A percentile compares a stretch with the other conserved stretches of the same genome.
phyloP scores from a whole-genome alignment of 2,113 vertebrate genomes.

The Apeltes quadracus region DNA sequence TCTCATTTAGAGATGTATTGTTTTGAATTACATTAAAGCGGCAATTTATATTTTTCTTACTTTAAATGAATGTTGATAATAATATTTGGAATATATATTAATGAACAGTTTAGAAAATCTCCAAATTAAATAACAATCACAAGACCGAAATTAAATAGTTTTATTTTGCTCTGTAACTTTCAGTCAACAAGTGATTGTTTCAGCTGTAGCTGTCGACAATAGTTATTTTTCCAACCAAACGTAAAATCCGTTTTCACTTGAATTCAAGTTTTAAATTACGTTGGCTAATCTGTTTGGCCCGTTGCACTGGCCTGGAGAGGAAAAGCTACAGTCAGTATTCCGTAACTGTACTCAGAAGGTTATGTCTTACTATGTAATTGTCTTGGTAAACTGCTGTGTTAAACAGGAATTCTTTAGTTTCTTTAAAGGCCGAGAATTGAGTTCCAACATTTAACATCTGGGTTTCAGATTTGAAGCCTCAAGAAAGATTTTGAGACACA shows the following conservation, averaged over 20 bases:
- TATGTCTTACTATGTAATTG: not conserved
- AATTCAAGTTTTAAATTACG: not conserved
- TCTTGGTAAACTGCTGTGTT: not conserved
- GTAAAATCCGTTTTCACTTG: not conserved
- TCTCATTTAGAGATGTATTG: not conserved
- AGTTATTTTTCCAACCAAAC: not conserved
- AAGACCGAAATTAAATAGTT: not conserved
- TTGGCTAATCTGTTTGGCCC: not conserved
- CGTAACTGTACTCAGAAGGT: not conserved
- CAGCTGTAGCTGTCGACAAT: not conserved
- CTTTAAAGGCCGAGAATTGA: slow-evolving; percentile 15
- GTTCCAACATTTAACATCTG: not conserved
- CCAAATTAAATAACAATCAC: not conserved
- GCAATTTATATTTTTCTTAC: not conserved
- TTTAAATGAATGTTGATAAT: not conserved
- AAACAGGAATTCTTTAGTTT: not conserved
- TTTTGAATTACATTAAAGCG: not conserved
- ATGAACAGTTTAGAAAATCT: not conserved
- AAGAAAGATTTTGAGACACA: not conserved
- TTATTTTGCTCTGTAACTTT: not conserved
- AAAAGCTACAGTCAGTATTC: not conserved
- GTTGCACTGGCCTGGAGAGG: not conserved
- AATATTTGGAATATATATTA: not conserved
- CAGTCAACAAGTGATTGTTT: not conserved
- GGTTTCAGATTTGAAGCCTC: not conserved